Conservation (phyloP, 1,140 invertebrate species). For the Trypoxylus dichotomus region DNA sequence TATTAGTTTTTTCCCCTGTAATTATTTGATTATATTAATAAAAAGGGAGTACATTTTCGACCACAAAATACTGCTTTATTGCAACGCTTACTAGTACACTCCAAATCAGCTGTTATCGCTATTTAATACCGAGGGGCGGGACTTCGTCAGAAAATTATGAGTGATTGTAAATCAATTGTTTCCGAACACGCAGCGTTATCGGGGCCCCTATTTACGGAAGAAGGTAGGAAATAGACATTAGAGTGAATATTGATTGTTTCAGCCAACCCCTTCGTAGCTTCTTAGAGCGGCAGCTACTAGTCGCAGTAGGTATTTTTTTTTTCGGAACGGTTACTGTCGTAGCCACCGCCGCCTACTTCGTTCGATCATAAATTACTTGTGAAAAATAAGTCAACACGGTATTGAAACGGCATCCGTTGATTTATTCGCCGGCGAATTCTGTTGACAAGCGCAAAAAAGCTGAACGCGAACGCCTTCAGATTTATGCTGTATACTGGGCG, state of each 20-base stretch:
- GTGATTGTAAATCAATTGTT: neutral
- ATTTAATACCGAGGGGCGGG: neutral
- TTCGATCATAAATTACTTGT: slow-evolving; percentile 7
- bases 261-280: neutral
- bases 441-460: neutral
- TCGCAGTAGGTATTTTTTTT: neutral
- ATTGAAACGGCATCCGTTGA: slow-evolving; percentile 5
- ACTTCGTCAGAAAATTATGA: neutral
- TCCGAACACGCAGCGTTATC: neutral
- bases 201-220: neutral
- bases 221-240: neutral
- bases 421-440: neutral
- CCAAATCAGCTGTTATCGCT: neutral
- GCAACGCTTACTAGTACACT: too few relatives aligned
- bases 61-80: too few relatives aligned
- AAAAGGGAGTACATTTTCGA: too few relatives aligned
- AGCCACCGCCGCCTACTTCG: neutral
- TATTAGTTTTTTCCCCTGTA: too few relatives aligned
- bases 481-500: neutral
- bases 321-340: neutral
- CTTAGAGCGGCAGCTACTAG: neutral
- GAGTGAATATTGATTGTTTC: neutral
- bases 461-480: neutral
- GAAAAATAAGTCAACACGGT: slow-evolving; percentile 6
- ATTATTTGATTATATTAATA: too few relatives aligned